These are phyloP conservation scores for Microctenopoma lineatum DNA, from an alignment of 2,797 vertebrate species.

Conservation along the genomic window DNA sequence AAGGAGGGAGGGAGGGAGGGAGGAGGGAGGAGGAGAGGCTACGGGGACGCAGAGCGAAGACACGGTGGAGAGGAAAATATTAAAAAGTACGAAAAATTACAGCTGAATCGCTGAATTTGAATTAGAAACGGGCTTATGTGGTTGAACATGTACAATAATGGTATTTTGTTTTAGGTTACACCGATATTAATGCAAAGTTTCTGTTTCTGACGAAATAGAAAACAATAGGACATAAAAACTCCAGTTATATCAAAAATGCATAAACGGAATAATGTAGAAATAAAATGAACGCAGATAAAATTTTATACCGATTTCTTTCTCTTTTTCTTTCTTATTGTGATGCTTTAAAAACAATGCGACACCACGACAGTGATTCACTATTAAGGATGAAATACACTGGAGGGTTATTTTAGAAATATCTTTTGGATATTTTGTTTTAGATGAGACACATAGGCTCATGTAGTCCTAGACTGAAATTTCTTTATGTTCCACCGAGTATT, in stretches of 20 bases:
- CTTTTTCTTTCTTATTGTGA: not conserved
- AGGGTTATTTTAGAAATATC: slow-evolving; percentile 26
- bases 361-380: slow-evolving; percentile 14
- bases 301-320: not conserved
- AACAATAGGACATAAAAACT: not conserved
- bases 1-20: slow-evolving; percentile 21
- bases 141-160: not conserved
- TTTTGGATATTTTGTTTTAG: slow-evolving; percentile 3
- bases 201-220: not conserved
- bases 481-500: not conserved
- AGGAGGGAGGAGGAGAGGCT: slow-evolving; percentile 40
- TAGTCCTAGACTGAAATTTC: not conserved
- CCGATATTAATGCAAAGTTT: not conserved
- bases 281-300: not conserved
- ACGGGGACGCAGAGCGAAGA: slow-evolving; percentile 53
- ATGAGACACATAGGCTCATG: not conserved
- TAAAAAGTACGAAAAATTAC: slow-evolving; percentile 47
- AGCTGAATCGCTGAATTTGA: slow-evolving; percentile 17
- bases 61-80: slow-evolving; percentile 40
- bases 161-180: not conserved
- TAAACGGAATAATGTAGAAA: not conserved
- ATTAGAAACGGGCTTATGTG: not conserved
- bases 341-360: slow-evolving; percentile 39
- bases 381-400: slow-evolving; percentile 13
- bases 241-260: not conserved